A percentile compares a stretch with the other conserved stretches of the same genome.
Evolutionary conservation across 2,888 invertebrate genomes (phyloP).

Genomic region (Lathronympha strigana): DNA sequence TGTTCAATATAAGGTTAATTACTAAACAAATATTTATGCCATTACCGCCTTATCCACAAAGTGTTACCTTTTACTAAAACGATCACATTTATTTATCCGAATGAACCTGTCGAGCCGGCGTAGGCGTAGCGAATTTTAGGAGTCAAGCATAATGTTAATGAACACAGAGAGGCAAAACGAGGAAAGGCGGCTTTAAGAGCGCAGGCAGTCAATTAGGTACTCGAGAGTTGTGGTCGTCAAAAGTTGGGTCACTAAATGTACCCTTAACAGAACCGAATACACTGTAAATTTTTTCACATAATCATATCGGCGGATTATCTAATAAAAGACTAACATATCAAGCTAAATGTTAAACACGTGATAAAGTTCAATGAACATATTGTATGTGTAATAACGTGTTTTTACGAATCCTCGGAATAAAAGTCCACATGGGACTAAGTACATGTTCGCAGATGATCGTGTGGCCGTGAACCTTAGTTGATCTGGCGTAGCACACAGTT

Average conservation of each 20-base stretch:
- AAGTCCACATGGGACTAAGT: constrained; percentile 53
- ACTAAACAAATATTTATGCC: too few relatives aligned
- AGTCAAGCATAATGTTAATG: neutral
- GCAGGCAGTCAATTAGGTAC: too few relatives aligned
- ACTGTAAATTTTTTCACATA: constrained; percentile 16
- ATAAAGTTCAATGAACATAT: constrained; percentile 56
- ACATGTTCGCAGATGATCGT: constrained; percentile 53
- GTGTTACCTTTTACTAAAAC: too few relatives aligned
- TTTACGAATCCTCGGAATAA: constrained; percentile 53
- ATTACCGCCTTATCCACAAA: too few relatives aligned
- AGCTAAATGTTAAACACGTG: constrained; percentile 59
- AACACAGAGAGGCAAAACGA: neutral
- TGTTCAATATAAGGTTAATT: too few relatives aligned
- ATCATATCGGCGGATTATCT: constrained; percentile 42
- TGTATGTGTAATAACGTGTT: constrained; percentile 54
- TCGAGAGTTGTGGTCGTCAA: too few relatives aligned
- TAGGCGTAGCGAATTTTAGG: too few relatives aligned
- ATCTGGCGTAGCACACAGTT: constrained; percentile 63
- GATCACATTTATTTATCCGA: too few relatives aligned
- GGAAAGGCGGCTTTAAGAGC: too few relatives aligned
- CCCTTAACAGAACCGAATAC: too few relatives aligned
- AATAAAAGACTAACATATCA: constrained; percentile 48
- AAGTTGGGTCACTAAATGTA: too few relatives aligned
- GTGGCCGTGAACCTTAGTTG: constrained; percentile 74
- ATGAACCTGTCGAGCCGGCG: too few relatives aligned